phyloP scores from a whole-genome alignment of 2,888 invertebrate species.

The Apodemia mormo region DNA sequence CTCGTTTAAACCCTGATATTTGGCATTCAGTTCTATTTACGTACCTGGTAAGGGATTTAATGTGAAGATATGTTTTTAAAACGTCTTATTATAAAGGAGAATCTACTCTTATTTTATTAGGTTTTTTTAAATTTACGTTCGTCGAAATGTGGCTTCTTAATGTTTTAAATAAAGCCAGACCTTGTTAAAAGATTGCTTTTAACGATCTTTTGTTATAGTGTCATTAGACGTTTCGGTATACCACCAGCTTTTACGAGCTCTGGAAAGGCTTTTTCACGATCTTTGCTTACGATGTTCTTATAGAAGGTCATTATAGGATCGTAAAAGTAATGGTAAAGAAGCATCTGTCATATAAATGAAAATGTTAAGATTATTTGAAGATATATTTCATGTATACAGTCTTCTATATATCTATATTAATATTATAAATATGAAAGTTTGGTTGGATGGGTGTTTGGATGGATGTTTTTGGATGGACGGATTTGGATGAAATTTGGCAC shows the following conservation, averaged over 20 bases:
- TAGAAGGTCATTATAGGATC: slow-evolving; percentile 35
- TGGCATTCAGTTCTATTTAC: too few species aligned
- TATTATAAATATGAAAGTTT: too few species aligned
- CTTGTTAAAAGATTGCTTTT: slow-evolving; percentile 18
- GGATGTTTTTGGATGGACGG: too few species aligned
- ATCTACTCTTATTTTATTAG: too few species aligned
- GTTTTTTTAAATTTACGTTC: not conserved
- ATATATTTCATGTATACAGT: not conserved
- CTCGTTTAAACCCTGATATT: too few species aligned
- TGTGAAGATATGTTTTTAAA: too few species aligned
- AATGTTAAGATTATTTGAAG: not conserved
- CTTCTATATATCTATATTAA: too few species aligned
- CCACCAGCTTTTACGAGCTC: slow-evolving; percentile 39
- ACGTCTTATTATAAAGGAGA: too few species aligned
- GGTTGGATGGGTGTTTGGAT: too few species aligned
- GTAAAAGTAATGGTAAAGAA: slow-evolving; percentile 36
- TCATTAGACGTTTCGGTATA: slow-evolving; percentile 25
- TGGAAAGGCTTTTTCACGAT: slow-evolving; percentile 39
- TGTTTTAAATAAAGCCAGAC: slow-evolving; percentile 21
- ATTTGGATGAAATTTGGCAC: too few species aligned
- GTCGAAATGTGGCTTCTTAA: slow-evolving; percentile 17
- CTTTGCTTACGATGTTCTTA: slow-evolving; percentile 32
- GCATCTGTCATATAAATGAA: slow-evolving; percentile 12
- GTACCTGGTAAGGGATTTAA: not conserved
- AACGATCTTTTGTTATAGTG: slow-evolving; percentile 26